These are phyloP conservation scores for Dendropsophus ebraccatus DNA, from an alignment of 2,113 vertebrate genomes.

Conservation along the genomic window DNA sequence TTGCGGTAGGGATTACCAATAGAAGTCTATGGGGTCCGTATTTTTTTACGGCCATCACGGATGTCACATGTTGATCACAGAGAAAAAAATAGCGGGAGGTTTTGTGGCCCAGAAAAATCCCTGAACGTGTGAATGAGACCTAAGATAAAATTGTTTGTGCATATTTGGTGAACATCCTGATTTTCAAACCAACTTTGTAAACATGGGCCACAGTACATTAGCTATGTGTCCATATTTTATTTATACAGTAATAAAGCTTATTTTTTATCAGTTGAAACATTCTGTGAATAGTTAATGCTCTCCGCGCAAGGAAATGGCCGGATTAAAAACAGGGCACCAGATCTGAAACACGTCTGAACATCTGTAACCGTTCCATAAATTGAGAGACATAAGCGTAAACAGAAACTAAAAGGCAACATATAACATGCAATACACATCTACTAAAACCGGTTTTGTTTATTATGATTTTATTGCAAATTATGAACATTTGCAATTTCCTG, in stretches of 20 bases:
- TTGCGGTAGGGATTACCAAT: too few relatives aligned
- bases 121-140: too few relatives aligned
- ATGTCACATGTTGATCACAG: too few relatives aligned
- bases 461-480: constrained; percentile 4
- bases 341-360: neutral
- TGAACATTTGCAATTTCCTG: neutral
- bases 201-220: neutral
- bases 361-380: neutral
- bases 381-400: neutral
- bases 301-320: neutral
- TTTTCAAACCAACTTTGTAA: too few relatives aligned
- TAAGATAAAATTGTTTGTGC: too few relatives aligned
- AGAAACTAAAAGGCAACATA: neutral
- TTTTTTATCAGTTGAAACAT: neutral
- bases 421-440: neutral
- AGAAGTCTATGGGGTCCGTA: too few relatives aligned
- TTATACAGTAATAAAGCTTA: neutral
- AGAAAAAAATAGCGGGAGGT: too few relatives aligned
- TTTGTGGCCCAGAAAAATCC: too few relatives aligned
- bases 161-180: too few relatives aligned
- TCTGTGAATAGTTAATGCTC: neutral
- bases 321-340: neutral
- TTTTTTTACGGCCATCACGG: too few relatives aligned
- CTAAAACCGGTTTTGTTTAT: constrained; percentile 3
- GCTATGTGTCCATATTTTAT: neutral